A percentile compares a stretch with the other conserved stretches of the same genome.
Evolutionary conservation across 2,797 vertebrate species (phyloP).

Genomic region (Lepilemur septentrionalis): DNA sequence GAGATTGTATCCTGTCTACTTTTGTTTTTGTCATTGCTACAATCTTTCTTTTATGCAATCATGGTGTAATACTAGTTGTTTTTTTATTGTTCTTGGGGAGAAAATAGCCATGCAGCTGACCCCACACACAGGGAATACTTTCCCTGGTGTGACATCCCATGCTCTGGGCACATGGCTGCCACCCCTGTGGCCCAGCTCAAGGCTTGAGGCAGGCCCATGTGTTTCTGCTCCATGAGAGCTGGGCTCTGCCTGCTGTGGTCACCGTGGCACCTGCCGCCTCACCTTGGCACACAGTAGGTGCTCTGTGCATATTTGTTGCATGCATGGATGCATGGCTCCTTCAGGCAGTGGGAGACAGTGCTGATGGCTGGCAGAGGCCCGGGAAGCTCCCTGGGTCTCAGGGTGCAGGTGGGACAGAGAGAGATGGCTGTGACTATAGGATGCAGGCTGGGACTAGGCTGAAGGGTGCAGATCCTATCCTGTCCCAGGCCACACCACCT

Average conservation of each 20-base stretch:
- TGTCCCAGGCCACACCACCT: fast-evolving
- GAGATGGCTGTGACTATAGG: neutral
- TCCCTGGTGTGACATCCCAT: neutral
- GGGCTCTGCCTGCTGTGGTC: neutral
- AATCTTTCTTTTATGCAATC: neutral
- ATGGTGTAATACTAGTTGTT: neutral
- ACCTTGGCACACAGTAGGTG: neutral
- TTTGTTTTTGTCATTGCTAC: neutral
- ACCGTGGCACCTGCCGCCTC: too few species aligned
- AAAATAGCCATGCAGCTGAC: neutral
- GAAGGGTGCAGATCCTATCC: too few species aligned
- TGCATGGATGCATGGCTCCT: too few species aligned
- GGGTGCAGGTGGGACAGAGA: neutral
- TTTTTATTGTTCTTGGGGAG: neutral
- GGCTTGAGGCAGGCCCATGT: neutral
- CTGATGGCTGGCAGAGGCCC: neutral
- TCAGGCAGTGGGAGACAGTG: neutral
- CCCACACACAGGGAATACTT: neutral
- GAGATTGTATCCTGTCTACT: neutral
- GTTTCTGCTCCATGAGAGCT: neutral
- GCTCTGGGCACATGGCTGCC: neutral
- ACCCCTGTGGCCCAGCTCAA: neutral
- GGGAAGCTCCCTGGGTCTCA: neutral
- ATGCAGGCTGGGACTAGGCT: neutral
- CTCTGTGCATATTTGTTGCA: neutral